These are phyloP conservation scores for Aplysina aerophoba DNA, from an alignment of 37 sponge, comb jelly and placozoan species.

Conservation along the genomic window DNA sequence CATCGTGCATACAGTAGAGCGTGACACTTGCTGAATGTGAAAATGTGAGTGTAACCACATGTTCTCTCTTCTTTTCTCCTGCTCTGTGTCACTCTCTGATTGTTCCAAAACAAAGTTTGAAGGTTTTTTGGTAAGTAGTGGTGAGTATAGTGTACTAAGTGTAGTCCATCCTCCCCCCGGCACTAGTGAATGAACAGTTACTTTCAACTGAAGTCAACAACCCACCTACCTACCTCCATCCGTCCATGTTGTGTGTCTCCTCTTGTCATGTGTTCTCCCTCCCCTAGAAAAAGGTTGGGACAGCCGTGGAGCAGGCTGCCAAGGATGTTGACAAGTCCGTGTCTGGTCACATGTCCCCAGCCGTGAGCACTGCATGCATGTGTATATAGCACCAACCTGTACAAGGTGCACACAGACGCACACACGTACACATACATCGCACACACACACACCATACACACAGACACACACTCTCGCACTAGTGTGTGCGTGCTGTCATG, in stretches of 20 bases:
- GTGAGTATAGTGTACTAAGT: no score
- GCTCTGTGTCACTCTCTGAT: not conserved
- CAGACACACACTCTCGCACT: no score
- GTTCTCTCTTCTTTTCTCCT: not conserved
- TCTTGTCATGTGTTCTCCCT: not conserved
- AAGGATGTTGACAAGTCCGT: slow-evolving; percentile 42
- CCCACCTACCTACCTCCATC: no score
- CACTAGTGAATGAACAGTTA: not conserved
- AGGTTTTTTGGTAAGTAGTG: no score
- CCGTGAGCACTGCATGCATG: not conserved
- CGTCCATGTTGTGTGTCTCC: not conserved
- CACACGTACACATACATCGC: no score
- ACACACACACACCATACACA: not conserved
- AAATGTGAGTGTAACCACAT: not conserved
- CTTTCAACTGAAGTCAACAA: no score
- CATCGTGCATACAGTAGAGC: no score
- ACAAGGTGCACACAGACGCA: no score
- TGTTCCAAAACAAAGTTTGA: not conserved
- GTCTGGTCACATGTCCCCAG: not conserved
- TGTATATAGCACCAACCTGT: not conserved
- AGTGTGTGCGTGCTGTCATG: no score
- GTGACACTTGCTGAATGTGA: not conserved
- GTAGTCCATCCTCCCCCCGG: no score
- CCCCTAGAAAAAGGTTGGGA: slow-evolving; percentile 27
- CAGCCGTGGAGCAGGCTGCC: slow-evolving; percentile 26